Conservation (phyloP, 2,888 invertebrate species). For the Nomada fabriciana region DNA sequence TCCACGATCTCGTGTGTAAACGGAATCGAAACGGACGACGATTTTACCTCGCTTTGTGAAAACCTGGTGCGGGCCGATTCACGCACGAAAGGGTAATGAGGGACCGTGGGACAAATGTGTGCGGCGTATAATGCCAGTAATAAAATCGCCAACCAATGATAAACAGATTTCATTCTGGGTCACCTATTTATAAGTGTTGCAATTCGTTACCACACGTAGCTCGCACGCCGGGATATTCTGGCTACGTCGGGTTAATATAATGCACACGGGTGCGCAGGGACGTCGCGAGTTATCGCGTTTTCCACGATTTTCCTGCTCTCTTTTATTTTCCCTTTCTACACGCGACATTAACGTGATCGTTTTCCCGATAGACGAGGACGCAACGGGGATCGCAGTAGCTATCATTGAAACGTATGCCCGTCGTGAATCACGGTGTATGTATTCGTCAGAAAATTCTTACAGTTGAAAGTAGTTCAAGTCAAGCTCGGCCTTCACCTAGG, state of each 20-base stretch:
- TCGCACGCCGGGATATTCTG: slow-evolving; percentile 72
- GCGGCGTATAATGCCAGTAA: slow-evolving; percentile 69
- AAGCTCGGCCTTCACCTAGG: slow-evolving; percentile 40
- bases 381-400: neutral
- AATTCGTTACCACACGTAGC: slow-evolving; percentile 70
- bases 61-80: slow-evolving; percentile 52
- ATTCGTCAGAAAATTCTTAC: slow-evolving; percentile 27
- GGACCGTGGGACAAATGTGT: slow-evolving; percentile 49
- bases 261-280: slow-evolving; percentile 32
- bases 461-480: slow-evolving; percentile 55
- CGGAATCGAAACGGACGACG: slow-evolving; percentile 19
- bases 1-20: neutral
- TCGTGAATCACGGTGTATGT: neutral
- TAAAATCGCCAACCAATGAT: slow-evolving; percentile 76
- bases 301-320: neutral
- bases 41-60: slow-evolving; percentile 34
- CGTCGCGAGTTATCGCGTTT: neutral
- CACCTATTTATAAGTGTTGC: slow-evolving; percentile 79
- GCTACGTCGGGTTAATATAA: slow-evolving; percentile 65
- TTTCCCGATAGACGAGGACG: too few relatives aligned
- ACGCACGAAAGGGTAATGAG: slow-evolving; percentile 65
- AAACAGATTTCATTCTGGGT: slow-evolving; percentile 78
- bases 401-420: too few relatives aligned
- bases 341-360: neutral
- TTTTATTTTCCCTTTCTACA: neutral